phyloP scores from a whole-genome alignment of 2,888 invertebrate species.

The Tipula lateralis region DNA sequence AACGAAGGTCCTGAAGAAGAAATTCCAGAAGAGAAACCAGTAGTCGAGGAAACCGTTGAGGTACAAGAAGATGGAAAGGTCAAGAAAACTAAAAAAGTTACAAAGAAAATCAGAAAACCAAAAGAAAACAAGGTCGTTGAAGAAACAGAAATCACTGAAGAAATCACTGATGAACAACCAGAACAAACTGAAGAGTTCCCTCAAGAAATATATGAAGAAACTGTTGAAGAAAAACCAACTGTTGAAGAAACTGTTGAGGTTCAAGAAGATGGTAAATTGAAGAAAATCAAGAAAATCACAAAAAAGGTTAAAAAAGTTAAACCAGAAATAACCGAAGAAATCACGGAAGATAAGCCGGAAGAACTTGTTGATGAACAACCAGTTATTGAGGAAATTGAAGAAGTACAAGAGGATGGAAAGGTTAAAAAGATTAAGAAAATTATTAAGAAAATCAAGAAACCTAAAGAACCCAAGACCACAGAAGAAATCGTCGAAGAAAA shows the following conservation, averaged over 20 bases:
- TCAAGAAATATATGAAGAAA: conserved; percentile 33
- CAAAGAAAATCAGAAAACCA: not conserved
- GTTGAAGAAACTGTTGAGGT: conserved; percentile 32
- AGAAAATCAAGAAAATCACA: not conserved
- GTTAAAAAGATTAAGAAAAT: conserved; percentile 44
- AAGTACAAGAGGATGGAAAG: conserved; percentile 39
- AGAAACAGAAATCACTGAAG: conserved; percentile 39
- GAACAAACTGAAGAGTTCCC: not conserved
- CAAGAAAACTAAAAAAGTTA: not conserved
- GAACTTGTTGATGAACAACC: not conserved
- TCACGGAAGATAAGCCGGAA: conserved; percentile 42
- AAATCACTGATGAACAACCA: conserved; percentile 31
- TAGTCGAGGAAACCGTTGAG: not conserved
- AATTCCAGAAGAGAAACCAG: not conserved
- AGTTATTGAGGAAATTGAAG: conserved; percentile 31
- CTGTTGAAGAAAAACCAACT: not conserved
- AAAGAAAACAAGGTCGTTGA: conserved; percentile 32
- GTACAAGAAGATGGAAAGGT: not conserved
- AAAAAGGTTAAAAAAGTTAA: conserved; percentile 34
- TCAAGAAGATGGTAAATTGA: not conserved
- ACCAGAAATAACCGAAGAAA: not conserved
- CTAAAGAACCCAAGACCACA: conserved; percentile 35
- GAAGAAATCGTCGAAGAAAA: conserved; percentile 35
- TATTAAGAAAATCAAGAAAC: conserved; percentile 32
- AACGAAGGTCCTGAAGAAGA: not conserved